phyloP scores from a whole-genome alignment of 1,140 invertebrate genomes.

The Lasaia peninsularis region DNA sequence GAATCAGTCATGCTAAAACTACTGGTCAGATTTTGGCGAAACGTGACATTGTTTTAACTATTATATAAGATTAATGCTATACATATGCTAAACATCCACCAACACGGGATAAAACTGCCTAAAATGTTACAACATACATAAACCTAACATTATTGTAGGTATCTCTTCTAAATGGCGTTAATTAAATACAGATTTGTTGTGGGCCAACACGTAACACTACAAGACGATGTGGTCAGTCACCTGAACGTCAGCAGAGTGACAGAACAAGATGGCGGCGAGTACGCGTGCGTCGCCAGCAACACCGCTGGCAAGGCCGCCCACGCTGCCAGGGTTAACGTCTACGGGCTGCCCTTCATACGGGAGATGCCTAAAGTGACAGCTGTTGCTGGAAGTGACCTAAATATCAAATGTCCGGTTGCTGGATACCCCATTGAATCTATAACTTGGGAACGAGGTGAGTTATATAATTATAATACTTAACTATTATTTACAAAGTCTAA shows the following conservation, averaged over 20 bases:
- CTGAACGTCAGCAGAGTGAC: conserved; percentile 94
- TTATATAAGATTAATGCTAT: too few species aligned
- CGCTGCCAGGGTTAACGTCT: conserved; percentile 92
- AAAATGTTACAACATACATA: not conserved
- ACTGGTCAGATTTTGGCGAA: too few species aligned
- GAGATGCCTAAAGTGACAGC: conserved; percentile 94
- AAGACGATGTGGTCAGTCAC: conserved; percentile 95
- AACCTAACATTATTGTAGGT: not conserved
- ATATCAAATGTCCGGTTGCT: conserved; percentile 94
- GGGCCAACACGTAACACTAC: conserved; percentile 93
- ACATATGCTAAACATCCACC: too few species aligned
- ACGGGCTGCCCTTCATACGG: conserved; percentile 92
- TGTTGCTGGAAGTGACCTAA: conserved; percentile 89
- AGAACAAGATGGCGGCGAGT: conserved; percentile 94
- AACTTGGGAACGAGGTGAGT: conserved; percentile 91
- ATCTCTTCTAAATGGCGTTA: not conserved
- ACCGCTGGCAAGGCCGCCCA: conserved; percentile 86
- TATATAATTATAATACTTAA: not conserved
- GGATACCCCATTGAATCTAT: conserved; percentile 94
- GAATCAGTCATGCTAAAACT: too few species aligned
- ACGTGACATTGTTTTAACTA: too few species aligned
- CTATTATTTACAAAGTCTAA: too few species aligned
- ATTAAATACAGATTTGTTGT: conserved; percentile 84
- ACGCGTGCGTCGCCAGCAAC: conserved; percentile 91
- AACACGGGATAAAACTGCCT: too few species aligned